A percentile compares a stretch with the other conserved stretches of the same genome.
Evolutionary conservation across 2,797 vertebrate genomes (phyloP).

Genomic region (Lepilemur ruficaudatus): DNA sequence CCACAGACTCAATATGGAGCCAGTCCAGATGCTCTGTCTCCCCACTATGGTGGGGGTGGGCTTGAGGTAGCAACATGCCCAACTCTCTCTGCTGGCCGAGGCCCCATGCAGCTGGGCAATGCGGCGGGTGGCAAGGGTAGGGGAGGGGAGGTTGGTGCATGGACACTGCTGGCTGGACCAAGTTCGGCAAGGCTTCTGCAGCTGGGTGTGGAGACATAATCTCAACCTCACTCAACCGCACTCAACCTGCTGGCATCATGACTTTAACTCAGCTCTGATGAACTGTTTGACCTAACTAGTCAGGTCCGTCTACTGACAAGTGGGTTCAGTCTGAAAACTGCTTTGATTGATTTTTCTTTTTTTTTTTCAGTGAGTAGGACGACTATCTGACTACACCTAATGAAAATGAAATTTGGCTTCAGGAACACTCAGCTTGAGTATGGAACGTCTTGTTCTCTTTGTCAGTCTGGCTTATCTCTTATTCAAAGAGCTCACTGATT

Average conservation of each 20-base stretch:
- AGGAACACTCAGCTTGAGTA: constrained; percentile 11
- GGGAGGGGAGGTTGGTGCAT: neutral
- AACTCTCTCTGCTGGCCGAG: neutral
- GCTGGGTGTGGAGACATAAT: neutral
- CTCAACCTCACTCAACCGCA: neutral
- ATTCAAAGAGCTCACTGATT: constrained; percentile 36
- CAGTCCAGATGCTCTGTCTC: neutral
- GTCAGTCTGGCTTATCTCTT: constrained; percentile 25
- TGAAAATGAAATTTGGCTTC: constrained; percentile 64
- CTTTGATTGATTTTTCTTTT: constrained; percentile 42
- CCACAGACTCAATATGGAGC: neutral
- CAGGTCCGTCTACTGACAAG: neutral
- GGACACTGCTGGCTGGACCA: neutral
- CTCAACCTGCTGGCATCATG: neutral
- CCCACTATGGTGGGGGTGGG: no score
- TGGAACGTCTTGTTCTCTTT: constrained; percentile 37
- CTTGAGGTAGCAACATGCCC: neutral
- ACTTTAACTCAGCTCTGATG: neutral
- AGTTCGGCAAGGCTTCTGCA: neutral
- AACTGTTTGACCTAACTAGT: neutral
- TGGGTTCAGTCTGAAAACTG: constrained; percentile 2
- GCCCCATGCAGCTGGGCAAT: neutral
- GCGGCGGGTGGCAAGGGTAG: no score
- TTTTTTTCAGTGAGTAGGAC: neutral
- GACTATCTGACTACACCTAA: neutral